Base-by-base conservation (phyloP, 2,113 vertebrate genomes). In the Vombatus ursinus region DNA sequence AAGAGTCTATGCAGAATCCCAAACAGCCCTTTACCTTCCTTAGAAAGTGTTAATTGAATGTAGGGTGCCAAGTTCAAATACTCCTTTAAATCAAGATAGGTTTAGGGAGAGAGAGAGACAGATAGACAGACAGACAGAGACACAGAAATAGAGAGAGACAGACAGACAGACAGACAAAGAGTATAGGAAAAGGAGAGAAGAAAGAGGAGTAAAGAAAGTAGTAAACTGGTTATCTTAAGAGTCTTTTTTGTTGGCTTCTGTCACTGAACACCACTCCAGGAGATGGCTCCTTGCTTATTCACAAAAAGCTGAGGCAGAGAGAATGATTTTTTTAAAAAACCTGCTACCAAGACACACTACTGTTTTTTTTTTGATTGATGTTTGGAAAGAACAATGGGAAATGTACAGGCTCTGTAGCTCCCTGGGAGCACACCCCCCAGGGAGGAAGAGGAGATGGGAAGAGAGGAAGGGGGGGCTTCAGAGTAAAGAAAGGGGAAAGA, bases 11-110 rank as follows among this genome's bases (percentile, higher is more conserved):
- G 89, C 93, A 44, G 68, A 91, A 84, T 92, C 92, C 89, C 51
- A 92, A 49, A 93, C 93, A 95, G 95, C 52, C 52, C 94, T 91
- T 50, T 51, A 31, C 44, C 92, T 89, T 84, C 49, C 84, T 93
- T 44, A 91, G 92, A 92, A 91, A 91, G 50, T 11, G 50, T 91
- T 94, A 8, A 12, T 52, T 90, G 52, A 44, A 95, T 93, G 68
- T 53, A 89, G n/a, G n/a, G 50, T 93, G 90, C 77, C 90, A 93
- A 93, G 26, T 92, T 77, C 50, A 48, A 54, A 50, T 50, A 54
- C 51, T 52, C 90, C 89, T 95, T 93, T 57, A 93, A 93, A 51
- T 11, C 51, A 25, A 92, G 77, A 49, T 8, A 44, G 48, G 89
- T 68, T 57, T 28, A 2, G 24, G 50, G 23, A 10, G 52, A 1